Percentiles rank a stretch among this genome's conserved stretches.
phyloP scores from a whole-genome alignment of 2,113 vertebrate species.

The Vicugna pacos region DNA sequence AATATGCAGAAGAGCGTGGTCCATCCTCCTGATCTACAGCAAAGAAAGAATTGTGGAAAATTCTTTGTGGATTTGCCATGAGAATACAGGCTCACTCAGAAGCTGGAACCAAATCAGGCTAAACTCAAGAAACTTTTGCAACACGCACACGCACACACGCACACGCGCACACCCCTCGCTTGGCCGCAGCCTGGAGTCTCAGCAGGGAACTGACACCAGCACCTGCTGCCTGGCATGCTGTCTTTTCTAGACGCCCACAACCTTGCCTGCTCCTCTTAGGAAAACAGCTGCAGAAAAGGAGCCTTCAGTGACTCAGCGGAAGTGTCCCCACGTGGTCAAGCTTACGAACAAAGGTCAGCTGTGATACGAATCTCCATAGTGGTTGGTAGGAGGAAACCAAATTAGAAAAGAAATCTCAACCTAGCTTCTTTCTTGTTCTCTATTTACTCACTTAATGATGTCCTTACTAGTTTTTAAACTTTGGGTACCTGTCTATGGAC shows the following conservation, averaged over 20 bases:
- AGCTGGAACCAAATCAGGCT: slow-evolving; percentile 7
- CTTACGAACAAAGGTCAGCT: background rate
- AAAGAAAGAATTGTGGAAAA: background rate
- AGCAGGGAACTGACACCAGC: background rate
- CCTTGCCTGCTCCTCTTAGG: background rate
- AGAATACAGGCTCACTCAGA: background rate
- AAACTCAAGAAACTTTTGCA: background rate
- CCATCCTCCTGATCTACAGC: background rate
- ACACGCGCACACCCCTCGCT: too few relatives aligned
- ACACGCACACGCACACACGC: background rate
- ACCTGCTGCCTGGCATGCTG: background rate
- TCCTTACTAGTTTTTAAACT: background rate
- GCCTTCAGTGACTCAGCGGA: background rate
- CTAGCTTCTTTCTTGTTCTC: accelerated
- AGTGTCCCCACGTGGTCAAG: background rate
- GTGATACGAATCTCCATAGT: background rate
- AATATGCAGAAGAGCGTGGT: background rate
- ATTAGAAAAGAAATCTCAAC: slow-evolving; percentile 16
- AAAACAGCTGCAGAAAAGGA: slow-evolving; percentile 31
- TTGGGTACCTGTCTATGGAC: background rate
- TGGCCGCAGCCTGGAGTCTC: background rate
- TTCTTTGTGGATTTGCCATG: background rate
- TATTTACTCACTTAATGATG: background rate
- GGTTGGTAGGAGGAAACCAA: background rate
- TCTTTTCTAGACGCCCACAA: slow-evolving; percentile 2